Conservation (phyloP, 1,140 invertebrate species). For the Apis florea region DNA sequence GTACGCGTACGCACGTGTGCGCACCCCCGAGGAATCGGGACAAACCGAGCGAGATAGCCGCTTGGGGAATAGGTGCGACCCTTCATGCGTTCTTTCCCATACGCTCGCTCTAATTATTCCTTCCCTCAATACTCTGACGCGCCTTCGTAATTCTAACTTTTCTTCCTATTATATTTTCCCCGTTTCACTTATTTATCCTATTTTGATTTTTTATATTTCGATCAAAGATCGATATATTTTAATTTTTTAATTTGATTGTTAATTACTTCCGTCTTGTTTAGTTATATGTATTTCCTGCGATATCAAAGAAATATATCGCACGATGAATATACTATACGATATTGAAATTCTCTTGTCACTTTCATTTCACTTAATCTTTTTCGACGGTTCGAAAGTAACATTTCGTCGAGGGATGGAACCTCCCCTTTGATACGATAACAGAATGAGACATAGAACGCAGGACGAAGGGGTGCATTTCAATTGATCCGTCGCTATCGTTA, state of each 20-base stretch:
- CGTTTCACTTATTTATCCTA: not conserved
- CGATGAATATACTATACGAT: too few species aligned
- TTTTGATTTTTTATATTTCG: not conserved
- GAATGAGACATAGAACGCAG: constrained; percentile 2
- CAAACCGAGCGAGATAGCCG: constrained; percentile 39
- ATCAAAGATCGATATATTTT: not conserved
- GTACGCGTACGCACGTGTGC: constrained; percentile 47
- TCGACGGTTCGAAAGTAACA: not conserved
- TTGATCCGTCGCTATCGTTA: constrained; percentile 56
- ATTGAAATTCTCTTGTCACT: not conserved
- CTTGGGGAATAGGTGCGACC: constrained; percentile 63
- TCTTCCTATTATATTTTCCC: not conserved
- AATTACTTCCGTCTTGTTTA: too few species aligned
- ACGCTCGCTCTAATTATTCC: constrained; percentile 44
- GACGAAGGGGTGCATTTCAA: constrained; percentile 63
- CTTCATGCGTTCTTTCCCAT: constrained; percentile 29
- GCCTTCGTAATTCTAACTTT: not conserved
- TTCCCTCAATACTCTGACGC: not conserved
- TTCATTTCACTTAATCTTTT: not conserved
- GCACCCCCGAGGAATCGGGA: constrained; percentile 46
- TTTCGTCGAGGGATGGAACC: constrained; percentile 30
- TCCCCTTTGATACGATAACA: constrained; percentile 49
- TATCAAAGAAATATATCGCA: too few species aligned
- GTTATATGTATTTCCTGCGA: too few species aligned
- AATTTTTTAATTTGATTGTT: not conserved